phyloP scores from a whole-genome alignment of 2,797 vertebrate genomes.

The Garrulus glandarius region DNA sequence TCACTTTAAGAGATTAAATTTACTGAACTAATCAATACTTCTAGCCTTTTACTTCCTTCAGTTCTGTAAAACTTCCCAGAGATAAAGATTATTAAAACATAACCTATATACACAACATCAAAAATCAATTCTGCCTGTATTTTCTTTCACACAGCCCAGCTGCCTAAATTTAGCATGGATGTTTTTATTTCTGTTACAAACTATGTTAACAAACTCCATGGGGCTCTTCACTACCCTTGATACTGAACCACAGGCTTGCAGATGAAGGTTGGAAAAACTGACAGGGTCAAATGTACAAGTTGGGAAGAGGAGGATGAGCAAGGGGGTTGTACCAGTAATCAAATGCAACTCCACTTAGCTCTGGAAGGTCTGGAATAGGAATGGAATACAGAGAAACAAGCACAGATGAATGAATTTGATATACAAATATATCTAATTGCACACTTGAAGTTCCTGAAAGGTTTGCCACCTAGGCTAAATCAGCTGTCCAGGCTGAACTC shows the following conservation, averaged over 20 bases:
- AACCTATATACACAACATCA: neutral
- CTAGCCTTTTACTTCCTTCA: neutral
- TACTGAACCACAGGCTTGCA: neutral
- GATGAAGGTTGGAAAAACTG: neutral
- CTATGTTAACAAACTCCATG: neutral
- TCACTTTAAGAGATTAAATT: neutral
- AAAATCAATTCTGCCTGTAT: neutral
- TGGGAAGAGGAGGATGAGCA: neutral
- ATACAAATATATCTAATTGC: neutral
- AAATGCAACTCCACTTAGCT: neutral
- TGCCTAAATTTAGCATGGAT: neutral
- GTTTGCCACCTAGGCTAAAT: neutral
- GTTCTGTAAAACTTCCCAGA: neutral
- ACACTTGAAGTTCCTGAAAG: neutral
- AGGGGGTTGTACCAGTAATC: neutral
- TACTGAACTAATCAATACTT: neutral
- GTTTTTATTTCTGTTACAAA: conserved; percentile 13
- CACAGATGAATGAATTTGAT: fast-evolving
- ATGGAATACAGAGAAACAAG: neutral
- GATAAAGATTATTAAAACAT: neutral
- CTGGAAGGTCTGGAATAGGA: neutral
- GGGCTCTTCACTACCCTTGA: neutral
- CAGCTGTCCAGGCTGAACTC: neutral
- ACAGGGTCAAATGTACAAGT: fast-evolving
- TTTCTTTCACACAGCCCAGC: neutral